phyloP scores from a whole-genome alignment of 2,888 invertebrate genomes.

The Andrena marginata region DNA sequence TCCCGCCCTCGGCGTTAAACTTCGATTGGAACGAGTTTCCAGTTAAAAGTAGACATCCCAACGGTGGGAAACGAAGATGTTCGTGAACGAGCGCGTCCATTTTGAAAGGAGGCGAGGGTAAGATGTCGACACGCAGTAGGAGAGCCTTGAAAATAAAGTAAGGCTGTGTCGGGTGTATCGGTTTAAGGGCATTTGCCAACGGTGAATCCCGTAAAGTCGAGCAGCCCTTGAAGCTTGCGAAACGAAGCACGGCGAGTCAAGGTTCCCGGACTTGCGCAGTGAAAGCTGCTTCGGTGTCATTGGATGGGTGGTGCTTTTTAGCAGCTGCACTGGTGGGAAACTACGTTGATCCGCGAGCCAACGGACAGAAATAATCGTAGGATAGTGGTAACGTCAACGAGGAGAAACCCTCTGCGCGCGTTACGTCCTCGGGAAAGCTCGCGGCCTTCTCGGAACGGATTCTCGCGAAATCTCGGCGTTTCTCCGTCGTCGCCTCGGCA shows the following conservation, averaged over 20 bases:
- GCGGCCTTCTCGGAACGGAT: neutral
- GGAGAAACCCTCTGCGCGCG: constrained; percentile 5
- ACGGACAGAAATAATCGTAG: constrained; percentile 43
- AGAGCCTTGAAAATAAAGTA: constrained; percentile 15
- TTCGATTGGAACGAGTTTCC: too few relatives aligned
- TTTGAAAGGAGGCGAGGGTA: neutral
- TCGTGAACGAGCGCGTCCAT: neutral
- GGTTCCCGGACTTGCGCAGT: constrained; percentile 66
- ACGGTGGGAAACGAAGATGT: neutral
- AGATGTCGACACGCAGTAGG: neutral
- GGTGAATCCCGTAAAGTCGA: constrained; percentile 42
- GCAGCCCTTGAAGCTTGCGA: constrained; percentile 41
- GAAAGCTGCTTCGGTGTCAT: constrained; percentile 28
- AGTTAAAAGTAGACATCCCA: too few relatives aligned
- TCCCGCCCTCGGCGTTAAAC: too few relatives aligned
- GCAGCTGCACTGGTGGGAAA: constrained; percentile 35
- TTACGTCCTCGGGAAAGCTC: neutral
- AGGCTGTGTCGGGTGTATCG: neutral
- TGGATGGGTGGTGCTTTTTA: constrained; percentile 52
- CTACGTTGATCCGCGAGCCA: constrained; percentile 38
- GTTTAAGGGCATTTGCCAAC: constrained; percentile 43
- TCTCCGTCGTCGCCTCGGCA: neutral
- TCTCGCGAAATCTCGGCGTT: constrained; percentile 2
- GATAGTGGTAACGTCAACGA: constrained; percentile 10
- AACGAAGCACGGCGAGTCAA: constrained; percentile 56